phyloP scores from a whole-genome alignment of 2,797 vertebrate species.

The Dryobates pubescens region DNA sequence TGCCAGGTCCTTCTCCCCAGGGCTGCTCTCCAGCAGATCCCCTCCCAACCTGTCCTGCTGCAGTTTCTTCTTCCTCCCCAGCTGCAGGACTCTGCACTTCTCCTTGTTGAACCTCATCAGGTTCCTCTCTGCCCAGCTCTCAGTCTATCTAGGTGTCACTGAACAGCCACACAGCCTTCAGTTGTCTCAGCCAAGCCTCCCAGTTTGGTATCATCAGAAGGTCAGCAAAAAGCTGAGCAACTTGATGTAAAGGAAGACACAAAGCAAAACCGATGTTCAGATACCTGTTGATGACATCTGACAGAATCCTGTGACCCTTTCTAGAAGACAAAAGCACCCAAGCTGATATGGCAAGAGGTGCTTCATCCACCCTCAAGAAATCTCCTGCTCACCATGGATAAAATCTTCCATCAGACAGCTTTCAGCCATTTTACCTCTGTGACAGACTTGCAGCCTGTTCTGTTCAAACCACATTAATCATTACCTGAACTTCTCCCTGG shows the following conservation, averaged over 20 bases:
- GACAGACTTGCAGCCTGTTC: not conserved
- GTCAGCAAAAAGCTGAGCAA: not conserved
- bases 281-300: conserved; percentile 10
- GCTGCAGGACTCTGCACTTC: too few relatives aligned
- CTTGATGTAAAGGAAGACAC: not conserved
- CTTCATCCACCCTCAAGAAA: not conserved
- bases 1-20: too few relatives aligned
- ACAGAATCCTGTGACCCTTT: not conserved
- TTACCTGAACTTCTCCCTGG: not conserved
- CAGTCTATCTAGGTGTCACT: too few relatives aligned
- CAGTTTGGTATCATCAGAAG: not conserved
- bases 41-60: too few relatives aligned
- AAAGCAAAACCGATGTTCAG: not conserved
- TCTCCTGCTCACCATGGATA: not conserved
- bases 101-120: too few relatives aligned
- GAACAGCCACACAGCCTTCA: too few relatives aligned
- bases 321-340: not conserved
- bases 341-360: not conserved
- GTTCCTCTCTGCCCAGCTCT: too few relatives aligned
- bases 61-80: too few relatives aligned
- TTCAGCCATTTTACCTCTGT: conserved; percentile 19
- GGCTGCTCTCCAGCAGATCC: too few relatives aligned
- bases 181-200: too few relatives aligned
- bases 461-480: not conserved
- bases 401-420: not conserved